Evolutionary conservation across 2,113 vertebrate genomes (phyloP), one percentile per base, ranked within the genome.

Genomic region (Cebidichthys violaceus): DNA sequence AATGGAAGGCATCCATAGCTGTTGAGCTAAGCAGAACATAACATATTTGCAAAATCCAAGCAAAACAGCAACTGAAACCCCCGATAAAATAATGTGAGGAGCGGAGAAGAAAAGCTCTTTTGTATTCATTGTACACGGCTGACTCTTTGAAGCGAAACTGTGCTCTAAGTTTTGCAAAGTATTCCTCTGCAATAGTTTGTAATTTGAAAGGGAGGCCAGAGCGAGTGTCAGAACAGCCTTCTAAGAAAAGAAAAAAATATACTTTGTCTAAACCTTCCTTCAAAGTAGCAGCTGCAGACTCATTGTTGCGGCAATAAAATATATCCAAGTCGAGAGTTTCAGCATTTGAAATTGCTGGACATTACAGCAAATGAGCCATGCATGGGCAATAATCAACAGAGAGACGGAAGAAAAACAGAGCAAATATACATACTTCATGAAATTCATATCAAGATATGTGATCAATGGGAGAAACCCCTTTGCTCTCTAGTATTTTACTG

Each of bases 331-430:
- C 90, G 82, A 90, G 86, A 83, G 69, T 85, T 91, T 81, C 77
- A 91, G 85, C 84, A 72, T 80, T 72, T 85, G 66, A 76, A 88
- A 88, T 74, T 84, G 82, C 89, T 70, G 85, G 90, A 82, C 84
- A 70, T 86, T 85, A 88, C 70, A 70, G 66, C 77, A 91, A 94
- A 95, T 91, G 94, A 94, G 91, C 88, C 92, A 90, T 92, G 83
- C 87, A 90, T 92, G 91, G 83, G 78, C 87, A 93, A 94, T 94
- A 90, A 94, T 90, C 85, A 86, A 43, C 75, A 33, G 11, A 68
- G 78, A 66, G 80, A 76, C 65, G 37, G 64, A 86, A 70, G 75
- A 47, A 88, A 84, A 81, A 79, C 50, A 37, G 37, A 62, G 79
- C 64, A 83, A 82, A 83, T 70, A 68, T 66, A 69, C 73, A 82